These are phyloP conservation scores for Drosophila albomicans DNA, from an alignment of 1,140 invertebrate genomes.

Conservation along the genomic window DNA sequence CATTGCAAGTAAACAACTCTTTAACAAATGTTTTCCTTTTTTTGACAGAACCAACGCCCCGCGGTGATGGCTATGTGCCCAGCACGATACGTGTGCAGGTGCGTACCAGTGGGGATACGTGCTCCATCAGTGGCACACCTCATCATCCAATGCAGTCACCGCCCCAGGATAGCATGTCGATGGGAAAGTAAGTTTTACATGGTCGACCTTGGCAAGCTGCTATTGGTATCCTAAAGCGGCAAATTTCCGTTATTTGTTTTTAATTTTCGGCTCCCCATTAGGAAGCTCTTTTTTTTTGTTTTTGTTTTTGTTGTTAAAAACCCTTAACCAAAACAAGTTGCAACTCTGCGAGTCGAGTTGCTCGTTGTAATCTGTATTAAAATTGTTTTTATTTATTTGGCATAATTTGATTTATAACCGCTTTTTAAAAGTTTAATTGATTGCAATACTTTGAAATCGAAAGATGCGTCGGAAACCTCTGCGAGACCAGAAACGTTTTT, in stretches of 20 bases:
- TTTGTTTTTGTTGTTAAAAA: neutral
- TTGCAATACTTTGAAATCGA: slow-evolving; percentile 80
- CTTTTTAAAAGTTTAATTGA: slow-evolving; percentile 62
- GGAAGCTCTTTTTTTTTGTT: too few species aligned
- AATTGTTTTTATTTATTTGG: slow-evolving; percentile 33
- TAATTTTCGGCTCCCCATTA: neutral
- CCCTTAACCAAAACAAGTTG: neutral
- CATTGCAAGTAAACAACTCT: neutral
- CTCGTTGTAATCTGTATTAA: slow-evolving; percentile 26
- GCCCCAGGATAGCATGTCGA: slow-evolving; percentile 84
- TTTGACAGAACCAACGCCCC: slow-evolving; percentile 87
- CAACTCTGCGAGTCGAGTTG: slow-evolving; percentile 3
- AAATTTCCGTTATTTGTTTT: slow-evolving; percentile 9
- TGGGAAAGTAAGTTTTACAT: slow-evolving; percentile 81
- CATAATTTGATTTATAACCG: slow-evolving; percentile 45
- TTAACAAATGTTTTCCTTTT: slow-evolving; percentile 6
- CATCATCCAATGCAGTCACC: slow-evolving; percentile 88
- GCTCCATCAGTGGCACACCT: slow-evolving; percentile 87
- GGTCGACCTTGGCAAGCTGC: slow-evolving; percentile 13
- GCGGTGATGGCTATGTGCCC: slow-evolving; percentile 94
- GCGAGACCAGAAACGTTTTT: slow-evolving; percentile 14
- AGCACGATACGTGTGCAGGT: slow-evolving; percentile 94
- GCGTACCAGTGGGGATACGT: slow-evolving; percentile 85
- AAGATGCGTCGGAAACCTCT: slow-evolving; percentile 14
- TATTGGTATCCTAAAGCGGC: neutral